These are phyloP conservation scores for Drosophila kohkoa DNA, from an alignment of 1,140 invertebrate genomes.

Conservation along the genomic window DNA sequence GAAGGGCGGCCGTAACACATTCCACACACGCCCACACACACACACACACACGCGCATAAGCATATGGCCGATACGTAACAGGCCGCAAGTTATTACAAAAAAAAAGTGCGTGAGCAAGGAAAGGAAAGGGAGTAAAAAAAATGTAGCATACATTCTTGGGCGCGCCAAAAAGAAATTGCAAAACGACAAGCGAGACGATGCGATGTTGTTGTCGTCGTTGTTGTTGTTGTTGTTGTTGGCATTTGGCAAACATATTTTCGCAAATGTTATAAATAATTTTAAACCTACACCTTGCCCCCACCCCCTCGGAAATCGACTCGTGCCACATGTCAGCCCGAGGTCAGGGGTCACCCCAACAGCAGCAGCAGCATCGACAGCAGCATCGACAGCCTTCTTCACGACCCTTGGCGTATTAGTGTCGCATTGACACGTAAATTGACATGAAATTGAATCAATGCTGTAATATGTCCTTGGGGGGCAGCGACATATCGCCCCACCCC, in stretches of 20 bases:
- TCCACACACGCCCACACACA: constrained; percentile 37
- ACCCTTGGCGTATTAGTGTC: constrained; percentile 82
- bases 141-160: constrained; percentile 46
- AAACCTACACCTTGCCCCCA: constrained; percentile 64
- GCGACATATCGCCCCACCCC: constrained; percentile 29
- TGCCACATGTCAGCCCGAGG: constrained; percentile 24
- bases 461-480: constrained; percentile 83
- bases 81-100: constrained; percentile 78
- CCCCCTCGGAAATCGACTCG: background rate
- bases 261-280: constrained; percentile 84
- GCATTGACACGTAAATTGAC: constrained; percentile 85
- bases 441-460: constrained; percentile 85
- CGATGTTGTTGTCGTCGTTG: constrained; percentile 22
- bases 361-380: constrained; percentile 21
- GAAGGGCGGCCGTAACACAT: constrained; percentile 37
- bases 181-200: constrained; percentile 30
- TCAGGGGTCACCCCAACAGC: constrained; percentile 41
- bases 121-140: constrained; percentile 18
- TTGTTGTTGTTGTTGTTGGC: constrained; percentile 41
- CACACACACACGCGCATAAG: constrained; percentile 27
- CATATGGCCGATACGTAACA: constrained; percentile 62
- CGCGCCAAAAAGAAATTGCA: constrained; percentile 54
- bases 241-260: constrained; percentile 79
- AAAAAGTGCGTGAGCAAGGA: constrained; percentile 11
- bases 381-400: constrained; percentile 52